Base-by-base conservation (phyloP, 2,113 vertebrate species). In the Bostrychus sinensis region DNA sequence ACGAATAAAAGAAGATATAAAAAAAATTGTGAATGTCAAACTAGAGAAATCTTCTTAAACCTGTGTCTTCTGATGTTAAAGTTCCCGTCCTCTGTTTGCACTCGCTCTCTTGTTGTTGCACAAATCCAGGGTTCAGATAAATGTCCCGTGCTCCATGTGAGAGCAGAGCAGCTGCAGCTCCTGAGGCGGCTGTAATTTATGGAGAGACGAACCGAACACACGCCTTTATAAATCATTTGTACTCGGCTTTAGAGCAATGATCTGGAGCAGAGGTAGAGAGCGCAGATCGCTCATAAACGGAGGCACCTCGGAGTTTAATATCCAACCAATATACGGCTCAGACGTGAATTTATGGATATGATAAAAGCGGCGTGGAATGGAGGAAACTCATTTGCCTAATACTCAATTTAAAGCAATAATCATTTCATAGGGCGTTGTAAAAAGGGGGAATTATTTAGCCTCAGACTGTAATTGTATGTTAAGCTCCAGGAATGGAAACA, bases 141-240 rank as follows among this genome's bases (percentile, higher is more conserved):
- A 75, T 61, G 57, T 48, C 65, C 70, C 32, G 0, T 30, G 68
- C 48, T 70, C 69, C 67, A 66, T 16, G 43, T 63, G 57, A 56
- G 66, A 0, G 13, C 34, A 0, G 61, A 67, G 70, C 76, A 77
- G 77, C 80, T 78, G 80, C 58, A 73, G 65, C 80, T 73, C 77
- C 74, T 3, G 36, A 70, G 62, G 67, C 50, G 1, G 57, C 57
- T 58, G 53, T 69, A 55, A 82, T 64, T 78, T 57, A 75, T 32
- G 53, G 57, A 59, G 65, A 54, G 64, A 64, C 17, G 71, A 45
- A 66, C 46, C 67, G 66, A 11, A 39, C 60, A 32, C 30, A 1
- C 30, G 1, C 0, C 7, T 76, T 61, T 46, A 72, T 78, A 57
- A 75, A 70, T 85, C 64, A 46, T 55, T 20, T 16, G 32, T 42